These are phyloP conservation scores for Epizoanthus ramosus DNA, from an alignment of 92 coral and sea anemone species.

Conservation along the genomic window DNA sequence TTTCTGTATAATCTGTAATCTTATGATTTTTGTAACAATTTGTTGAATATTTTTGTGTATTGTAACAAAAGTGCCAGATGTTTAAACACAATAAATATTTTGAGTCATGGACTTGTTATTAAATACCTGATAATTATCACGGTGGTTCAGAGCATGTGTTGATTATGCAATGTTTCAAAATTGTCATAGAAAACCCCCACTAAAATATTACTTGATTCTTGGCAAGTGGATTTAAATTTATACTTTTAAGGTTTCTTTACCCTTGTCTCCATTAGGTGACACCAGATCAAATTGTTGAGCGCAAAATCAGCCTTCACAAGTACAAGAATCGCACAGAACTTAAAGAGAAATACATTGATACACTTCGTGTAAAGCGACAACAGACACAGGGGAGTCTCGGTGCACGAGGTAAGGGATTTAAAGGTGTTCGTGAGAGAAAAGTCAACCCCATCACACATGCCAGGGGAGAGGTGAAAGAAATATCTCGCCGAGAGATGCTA, in stretches of 20 bases:
- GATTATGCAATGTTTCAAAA: too few relatives aligned
- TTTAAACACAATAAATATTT: too few relatives aligned
- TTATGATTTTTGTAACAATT: too few relatives aligned
- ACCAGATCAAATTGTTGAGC: slow-evolving; percentile 76
- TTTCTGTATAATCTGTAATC: background rate
- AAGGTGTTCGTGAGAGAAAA: slow-evolving; percentile 81
- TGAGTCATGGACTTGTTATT: too few relatives aligned
- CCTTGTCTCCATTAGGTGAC: slow-evolving; percentile 57
- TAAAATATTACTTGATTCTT: too few relatives aligned
- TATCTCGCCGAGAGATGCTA: slow-evolving; percentile 84
- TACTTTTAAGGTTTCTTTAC: background rate
- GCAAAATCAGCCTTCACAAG: slow-evolving; percentile 79
- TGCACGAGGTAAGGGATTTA: slow-evolving; percentile 82
- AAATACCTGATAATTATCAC: too few relatives aligned
- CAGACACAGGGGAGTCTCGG: slow-evolving; percentile 76
- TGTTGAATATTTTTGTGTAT: too few relatives aligned
- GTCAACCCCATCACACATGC: slow-evolving; percentile 87
- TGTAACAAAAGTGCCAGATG: too few relatives aligned
- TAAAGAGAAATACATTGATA: slow-evolving; percentile 90
- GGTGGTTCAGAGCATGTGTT: too few relatives aligned
- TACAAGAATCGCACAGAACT: slow-evolving; percentile 68
- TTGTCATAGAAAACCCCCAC: too few relatives aligned
- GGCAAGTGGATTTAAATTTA: too few relatives aligned
- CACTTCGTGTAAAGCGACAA: slow-evolving; percentile 78
- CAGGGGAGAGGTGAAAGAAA: slow-evolving; percentile 86